phyloP scores from a whole-genome alignment of 1,140 invertebrate genomes.

The Brachionus manjavacas region DNA sequence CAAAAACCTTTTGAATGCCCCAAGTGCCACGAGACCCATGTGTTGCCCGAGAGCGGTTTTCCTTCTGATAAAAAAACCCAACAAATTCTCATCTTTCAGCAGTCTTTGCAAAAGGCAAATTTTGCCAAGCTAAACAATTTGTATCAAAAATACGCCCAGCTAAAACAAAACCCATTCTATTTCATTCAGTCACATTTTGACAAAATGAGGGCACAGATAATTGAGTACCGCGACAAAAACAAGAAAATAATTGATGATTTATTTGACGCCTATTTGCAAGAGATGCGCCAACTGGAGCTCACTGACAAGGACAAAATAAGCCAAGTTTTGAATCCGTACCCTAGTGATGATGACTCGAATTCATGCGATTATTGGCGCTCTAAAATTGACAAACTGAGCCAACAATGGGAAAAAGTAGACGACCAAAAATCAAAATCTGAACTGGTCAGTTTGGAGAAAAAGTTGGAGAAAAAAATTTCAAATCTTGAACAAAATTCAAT shows the following conservation, averaged over 20 bases:
- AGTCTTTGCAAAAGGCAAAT: not conserved
- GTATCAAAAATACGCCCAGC: not conserved
- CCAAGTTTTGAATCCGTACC: not conserved
- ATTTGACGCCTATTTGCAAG: not conserved
- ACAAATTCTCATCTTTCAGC: not conserved
- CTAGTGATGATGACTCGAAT: constrained; percentile 10
- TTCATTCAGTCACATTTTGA: not conserved
- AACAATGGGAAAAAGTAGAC: not conserved
- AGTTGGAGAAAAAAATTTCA: not conserved
- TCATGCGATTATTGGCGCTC: not conserved
- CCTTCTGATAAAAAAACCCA: not conserved
- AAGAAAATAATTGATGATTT: not conserved
- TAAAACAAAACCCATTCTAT: not conserved
- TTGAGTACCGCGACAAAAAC: not conserved
- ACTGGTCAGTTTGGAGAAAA: not conserved
- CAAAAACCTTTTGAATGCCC: not conserved
- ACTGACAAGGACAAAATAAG: not conserved
- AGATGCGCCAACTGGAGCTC: not conserved
- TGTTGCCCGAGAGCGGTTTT: not conserved
- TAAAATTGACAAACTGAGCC: not conserved
- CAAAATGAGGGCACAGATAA: not conserved
- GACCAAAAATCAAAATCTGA: not conserved
- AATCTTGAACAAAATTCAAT: not conserved
- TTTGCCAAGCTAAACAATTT: not conserved
- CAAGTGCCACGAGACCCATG: not conserved